Conservation (phyloP, 2,888 invertebrate species). For the Pogonocherus hispidulus region DNA sequence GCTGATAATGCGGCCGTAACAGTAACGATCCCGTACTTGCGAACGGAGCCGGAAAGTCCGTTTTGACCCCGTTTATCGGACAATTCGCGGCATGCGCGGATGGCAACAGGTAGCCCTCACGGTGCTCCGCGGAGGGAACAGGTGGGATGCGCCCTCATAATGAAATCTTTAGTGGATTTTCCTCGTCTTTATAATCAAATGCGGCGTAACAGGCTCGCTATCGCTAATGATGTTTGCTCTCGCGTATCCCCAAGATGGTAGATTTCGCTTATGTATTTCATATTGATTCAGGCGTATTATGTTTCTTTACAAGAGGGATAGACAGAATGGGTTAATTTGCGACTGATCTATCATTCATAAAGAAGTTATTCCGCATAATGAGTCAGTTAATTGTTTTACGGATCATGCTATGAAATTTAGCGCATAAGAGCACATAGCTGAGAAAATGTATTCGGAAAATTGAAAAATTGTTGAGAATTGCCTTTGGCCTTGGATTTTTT, state of each 20-base stretch:
- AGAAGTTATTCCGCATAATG: no score
- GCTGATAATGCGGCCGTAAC: no score
- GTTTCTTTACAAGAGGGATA: no score
- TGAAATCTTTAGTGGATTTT: slow-evolving; percentile 12
- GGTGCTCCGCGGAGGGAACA: neutral
- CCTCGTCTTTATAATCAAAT: slow-evolving; percentile 14
- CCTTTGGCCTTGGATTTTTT: no score
- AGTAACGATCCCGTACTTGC: no score
- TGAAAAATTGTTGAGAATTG: no score
- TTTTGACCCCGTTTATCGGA: slow-evolving; percentile 9
- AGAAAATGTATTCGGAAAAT: no score
- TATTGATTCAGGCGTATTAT: slow-evolving; percentile 1
- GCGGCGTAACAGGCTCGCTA: slow-evolving; percentile 4
- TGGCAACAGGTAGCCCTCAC: slow-evolving; percentile 27
- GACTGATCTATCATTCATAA: no score
- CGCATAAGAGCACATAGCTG: no score
- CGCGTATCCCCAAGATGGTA: neutral
- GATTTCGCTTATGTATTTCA: slow-evolving; percentile 9
- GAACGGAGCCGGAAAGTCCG: neutral
- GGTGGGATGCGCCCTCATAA: slow-evolving; percentile 24
- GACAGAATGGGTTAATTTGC: no score
- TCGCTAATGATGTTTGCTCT: slow-evolving; percentile 20
- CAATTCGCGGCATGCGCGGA: slow-evolving; percentile 6
- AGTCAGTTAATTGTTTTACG: no score
- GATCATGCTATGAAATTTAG: no score